phyloP scores from a whole-genome alignment of 2,113 vertebrate genomes.

The Ptyas mucosa region DNA sequence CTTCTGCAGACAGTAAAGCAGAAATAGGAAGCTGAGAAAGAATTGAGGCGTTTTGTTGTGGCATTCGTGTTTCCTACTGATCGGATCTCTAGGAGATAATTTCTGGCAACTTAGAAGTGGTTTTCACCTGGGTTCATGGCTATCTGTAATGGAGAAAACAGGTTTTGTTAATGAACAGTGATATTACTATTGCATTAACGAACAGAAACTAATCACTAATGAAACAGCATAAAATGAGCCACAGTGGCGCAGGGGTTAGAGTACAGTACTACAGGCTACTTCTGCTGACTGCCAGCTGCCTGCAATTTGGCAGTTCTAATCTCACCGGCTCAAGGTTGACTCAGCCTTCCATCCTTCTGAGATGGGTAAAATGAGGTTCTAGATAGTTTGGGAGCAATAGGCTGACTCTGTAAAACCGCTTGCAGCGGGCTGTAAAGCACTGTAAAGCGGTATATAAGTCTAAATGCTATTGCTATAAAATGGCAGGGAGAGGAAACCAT shows the following conservation, averaged over 20 bases:
- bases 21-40: slow-evolving; percentile 3
- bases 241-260: too few relatives aligned
- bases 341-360: too few relatives aligned
- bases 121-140: slow-evolving; percentile 29
- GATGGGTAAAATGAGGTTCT: too few relatives aligned
- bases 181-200: not conserved
- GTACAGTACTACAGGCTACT: too few relatives aligned
- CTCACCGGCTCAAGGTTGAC: too few relatives aligned
- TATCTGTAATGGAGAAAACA: slow-evolving; percentile 62
- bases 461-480: not conserved
- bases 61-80: slow-evolving; percentile 49
- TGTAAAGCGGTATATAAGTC: too few relatives aligned
- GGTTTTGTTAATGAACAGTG: slow-evolving; percentile 26
- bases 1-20: not conserved
- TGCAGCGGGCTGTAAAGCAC: too few relatives aligned
- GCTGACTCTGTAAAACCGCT: too few relatives aligned
- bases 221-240: not conserved
- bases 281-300: too few relatives aligned
- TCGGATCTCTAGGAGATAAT: slow-evolving; percentile 54
- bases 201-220: not conserved
- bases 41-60: slow-evolving; percentile 34
- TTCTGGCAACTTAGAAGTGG: slow-evolving; percentile 70
- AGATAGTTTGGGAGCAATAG: too few relatives aligned
- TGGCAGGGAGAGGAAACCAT: not conserved
- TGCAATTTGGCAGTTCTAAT: too few relatives aligned